Evolutionary conservation across 2,888 invertebrate genomes (phyloP), one percentile per base, ranked within the genome.

Genomic region (Noctua janthina): DNA sequence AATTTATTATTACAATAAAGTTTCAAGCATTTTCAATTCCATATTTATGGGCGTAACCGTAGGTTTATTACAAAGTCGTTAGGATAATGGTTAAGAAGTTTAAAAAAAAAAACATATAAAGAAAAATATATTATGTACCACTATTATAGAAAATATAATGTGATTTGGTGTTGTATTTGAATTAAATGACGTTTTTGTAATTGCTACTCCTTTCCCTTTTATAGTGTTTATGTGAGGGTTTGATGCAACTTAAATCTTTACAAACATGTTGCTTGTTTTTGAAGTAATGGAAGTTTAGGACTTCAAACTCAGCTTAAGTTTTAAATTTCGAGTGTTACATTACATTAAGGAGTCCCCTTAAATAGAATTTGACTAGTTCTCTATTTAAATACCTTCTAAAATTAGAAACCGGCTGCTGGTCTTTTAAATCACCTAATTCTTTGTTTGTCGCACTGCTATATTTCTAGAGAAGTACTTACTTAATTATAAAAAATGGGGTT

Each of bases 81-180:
- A 95, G 92, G 91, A 88, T 93, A 94, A 91, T 88, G 74, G 88
- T 93, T 95, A 94, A 95, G 92, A 92, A 90, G 90, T 85, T 77
- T 72, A 79, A 93, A 92, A 92, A 93, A 92, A 94, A 92, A 93
- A 92, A 94, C 94, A 95, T 95, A 95, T 95, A 95, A 94, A 94
- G 92, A 95, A 91, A 92, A 93, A 93, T 95, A 94, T 95, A 95
- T 95, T 94, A 94, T 96, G 95, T 96, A 96, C 91, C 94, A 95
- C 89, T 95, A 96, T 95, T 95, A 96, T 96, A 96, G 95, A 95
- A 96, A 96, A 97, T 97, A 97, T 96, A 97, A 96, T 96, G 97
- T 97, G 96, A 97, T 97, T 97, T 95, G 96, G 93, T 97, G 97
- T 97, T 97, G 96, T 97, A 96, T 95, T 96, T 96, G 96, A 97